Percentiles rank a stretch among this genome's conserved stretches.
Conservation (phyloP, 2,888 invertebrate genomes). For the Phyllotreta cruciferae region DNA sequence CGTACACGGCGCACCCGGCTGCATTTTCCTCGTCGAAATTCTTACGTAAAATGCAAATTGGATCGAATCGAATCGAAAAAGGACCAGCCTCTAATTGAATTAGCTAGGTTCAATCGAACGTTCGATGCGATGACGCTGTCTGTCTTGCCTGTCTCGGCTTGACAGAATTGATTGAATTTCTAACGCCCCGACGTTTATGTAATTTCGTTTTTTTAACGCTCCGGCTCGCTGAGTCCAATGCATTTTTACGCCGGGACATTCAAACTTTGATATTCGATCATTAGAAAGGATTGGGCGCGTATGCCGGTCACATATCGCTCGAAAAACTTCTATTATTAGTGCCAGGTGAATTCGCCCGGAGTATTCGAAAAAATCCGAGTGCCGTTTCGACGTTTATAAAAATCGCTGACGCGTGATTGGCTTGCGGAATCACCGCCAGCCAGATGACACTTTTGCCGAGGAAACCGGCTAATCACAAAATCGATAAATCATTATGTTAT, state of each 20-base stretch:
- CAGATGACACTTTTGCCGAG: conserved; percentile 45
- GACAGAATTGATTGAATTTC: neutral
- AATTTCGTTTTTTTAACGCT: conserved; percentile 11
- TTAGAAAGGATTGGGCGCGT: too few relatives aligned
- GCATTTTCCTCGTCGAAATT: conserved; percentile 6
- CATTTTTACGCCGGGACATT: too few relatives aligned
- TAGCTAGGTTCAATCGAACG: conserved; percentile 4
- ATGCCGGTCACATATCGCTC: too few relatives aligned
- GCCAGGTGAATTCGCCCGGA: too few relatives aligned
- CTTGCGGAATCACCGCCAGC: conserved; percentile 43
- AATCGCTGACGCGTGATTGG: conserved; percentile 50
- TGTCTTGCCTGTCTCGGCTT: neutral
- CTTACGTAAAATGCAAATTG: conserved; percentile 13
- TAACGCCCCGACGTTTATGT: neutral
- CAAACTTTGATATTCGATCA: too few relatives aligned
- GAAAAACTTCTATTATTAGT: too few relatives aligned
- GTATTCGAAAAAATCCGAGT: too few relatives aligned
- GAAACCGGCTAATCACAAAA: conserved; percentile 48
- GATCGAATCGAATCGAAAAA: neutral
- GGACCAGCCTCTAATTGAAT: conserved; percentile 7
- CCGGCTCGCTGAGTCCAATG: neutral
- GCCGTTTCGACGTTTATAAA: conserved; percentile 37
- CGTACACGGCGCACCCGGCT: neutral
- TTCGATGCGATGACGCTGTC: conserved; percentile 7
- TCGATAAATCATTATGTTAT: conserved; percentile 49